A percentile compares a stretch with the other conserved stretches of the same genome.
These are phyloP conservation scores for Lordiphosa stackelbergi DNA, from an alignment of 1,140 invertebrate species.

Conservation along the genomic window DNA sequence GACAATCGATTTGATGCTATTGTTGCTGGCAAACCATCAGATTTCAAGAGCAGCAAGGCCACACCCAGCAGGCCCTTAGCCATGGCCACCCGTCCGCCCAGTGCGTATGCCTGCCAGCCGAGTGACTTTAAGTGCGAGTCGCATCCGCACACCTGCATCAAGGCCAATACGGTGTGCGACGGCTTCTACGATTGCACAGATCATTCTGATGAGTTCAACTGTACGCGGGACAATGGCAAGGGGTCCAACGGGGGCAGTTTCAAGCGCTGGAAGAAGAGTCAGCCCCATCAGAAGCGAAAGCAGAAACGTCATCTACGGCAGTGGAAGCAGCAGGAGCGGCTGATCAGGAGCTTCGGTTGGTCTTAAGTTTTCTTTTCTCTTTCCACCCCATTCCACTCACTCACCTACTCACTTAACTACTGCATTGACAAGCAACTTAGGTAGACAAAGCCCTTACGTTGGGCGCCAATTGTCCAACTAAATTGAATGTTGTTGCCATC, in stretches of 20 bases:
- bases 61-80: conserved; percentile 22
- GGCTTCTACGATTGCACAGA: conserved; percentile 84
- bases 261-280: conserved; percentile 59
- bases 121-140: conserved; percentile 75
- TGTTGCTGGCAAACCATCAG: conserved; percentile 22
- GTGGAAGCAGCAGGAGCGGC: conserved; percentile 29
- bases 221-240: conserved; percentile 65
- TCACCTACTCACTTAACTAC: no score
- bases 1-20: background rate
- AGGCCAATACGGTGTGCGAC: conserved; percentile 83
- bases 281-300: conserved; percentile 3
- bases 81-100: conserved; percentile 10
- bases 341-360: conserved; percentile 46
- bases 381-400: no score
- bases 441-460: no score
- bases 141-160: conserved; percentile 79
- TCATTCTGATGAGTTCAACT: conserved; percentile 85
- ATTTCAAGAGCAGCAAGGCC: conserved; percentile 56
- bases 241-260: conserved; percentile 17
- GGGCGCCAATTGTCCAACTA: no score
- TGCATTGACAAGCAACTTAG: no score
- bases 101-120: conserved; percentile 55
- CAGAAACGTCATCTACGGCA: conserved; percentile 6
- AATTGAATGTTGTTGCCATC: no score
- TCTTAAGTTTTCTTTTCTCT: conserved; percentile 37